phyloP scores from a whole-genome alignment of 37 sponge, comb jelly and placozoan species.

The Chondrosia reniformis region DNA sequence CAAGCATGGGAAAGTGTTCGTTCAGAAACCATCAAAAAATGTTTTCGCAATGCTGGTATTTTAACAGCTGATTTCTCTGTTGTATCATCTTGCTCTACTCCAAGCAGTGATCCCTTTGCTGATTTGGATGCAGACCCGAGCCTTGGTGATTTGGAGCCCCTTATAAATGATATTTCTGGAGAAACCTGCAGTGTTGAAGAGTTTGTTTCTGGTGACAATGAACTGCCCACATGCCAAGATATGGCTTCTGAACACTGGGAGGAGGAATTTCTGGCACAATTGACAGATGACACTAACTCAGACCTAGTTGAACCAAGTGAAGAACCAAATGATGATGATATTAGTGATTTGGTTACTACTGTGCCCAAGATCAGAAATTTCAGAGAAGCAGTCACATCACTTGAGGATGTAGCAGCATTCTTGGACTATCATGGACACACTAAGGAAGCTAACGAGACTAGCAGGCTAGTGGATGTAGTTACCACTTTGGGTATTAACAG shows the following conservation, averaged over 20 bases:
- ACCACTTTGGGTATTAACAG: conserved; percentile 8
- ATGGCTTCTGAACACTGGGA: conserved; percentile 23
- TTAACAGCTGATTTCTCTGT: neutral
- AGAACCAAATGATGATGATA: conserved; percentile 6
- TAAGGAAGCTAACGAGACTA: conserved; percentile 2
- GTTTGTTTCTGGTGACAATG: conserved; percentile 13
- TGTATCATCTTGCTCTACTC: neutral
- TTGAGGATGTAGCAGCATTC: conserved; percentile 12
- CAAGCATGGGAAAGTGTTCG: conserved; percentile 52
- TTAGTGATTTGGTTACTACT: neutral
- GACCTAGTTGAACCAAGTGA: neutral
- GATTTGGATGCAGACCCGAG: conserved; percentile 17
- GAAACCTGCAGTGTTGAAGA: conserved; percentile 11
- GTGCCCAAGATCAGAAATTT: conserved; percentile 10
- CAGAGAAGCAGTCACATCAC: neutral
- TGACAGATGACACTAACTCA: conserved; percentile 7
- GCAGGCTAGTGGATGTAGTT: conserved; percentile 12
- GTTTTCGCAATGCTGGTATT: conserved; percentile 46
- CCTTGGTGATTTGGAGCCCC: neutral
- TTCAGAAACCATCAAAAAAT: conserved; percentile 47
- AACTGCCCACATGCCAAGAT: conserved; percentile 19
- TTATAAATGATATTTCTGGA: conserved; percentile 9
- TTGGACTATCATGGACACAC: conserved; percentile 11
- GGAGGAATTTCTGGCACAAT: conserved; percentile 13
- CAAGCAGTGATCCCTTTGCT: conserved; percentile 24